Base-by-base conservation (phyloP, 2,888 invertebrate species). In the Nebria brevicollis region DNA sequence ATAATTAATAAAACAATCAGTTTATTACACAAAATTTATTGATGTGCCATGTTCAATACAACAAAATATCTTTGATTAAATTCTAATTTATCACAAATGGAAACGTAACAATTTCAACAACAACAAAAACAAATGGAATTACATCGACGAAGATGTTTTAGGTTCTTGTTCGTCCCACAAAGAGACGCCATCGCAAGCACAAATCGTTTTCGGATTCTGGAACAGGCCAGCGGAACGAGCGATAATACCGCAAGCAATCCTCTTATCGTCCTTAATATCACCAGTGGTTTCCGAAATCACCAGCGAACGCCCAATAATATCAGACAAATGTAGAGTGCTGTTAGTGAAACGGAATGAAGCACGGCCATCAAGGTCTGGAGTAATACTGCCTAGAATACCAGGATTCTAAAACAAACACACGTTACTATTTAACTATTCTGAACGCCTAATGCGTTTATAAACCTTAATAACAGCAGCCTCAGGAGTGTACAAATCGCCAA, bases 181-280 rank as follows among this genome's bases (percentile, higher is more conserved):
- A 0, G 95, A 94, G 0, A 95, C 92, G 0, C 97, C 97, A 90
- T 97, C 97, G 89, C 97, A 97, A 1, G 95, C 95, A 89, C 97
- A 97, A 77, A 97, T 94, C 11, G 94, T 93, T 87, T 97, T 97
- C 0, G 94, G 93, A 87, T 97, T 97, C 88, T 96, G 93, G 86
- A 96, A 94, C 8, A 97, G 90, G 0, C 97, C 96, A 0, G 97
- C 95, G 0, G 97, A 95, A 54, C 97, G 91, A 0, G 97, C 97
- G 84, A 97, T 96, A 10, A 97, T 93, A 0, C 97, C 97, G 88
- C 96, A 97, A 0, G 94, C 94, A 75, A 96, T 87, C 82, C 78
- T 76, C 72, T 82, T 84, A 86, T 94, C 94, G 0, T 54, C 54
- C 54, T 54, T 54, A 54, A 11, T 2, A 8, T 54, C 13, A 84